Percentiles rank a stretch among this genome's conserved stretches.
These are phyloP conservation scores for Diarsia dahlii DNA, from an alignment of 2,888 invertebrate species.

Conservation along the genomic window DNA sequence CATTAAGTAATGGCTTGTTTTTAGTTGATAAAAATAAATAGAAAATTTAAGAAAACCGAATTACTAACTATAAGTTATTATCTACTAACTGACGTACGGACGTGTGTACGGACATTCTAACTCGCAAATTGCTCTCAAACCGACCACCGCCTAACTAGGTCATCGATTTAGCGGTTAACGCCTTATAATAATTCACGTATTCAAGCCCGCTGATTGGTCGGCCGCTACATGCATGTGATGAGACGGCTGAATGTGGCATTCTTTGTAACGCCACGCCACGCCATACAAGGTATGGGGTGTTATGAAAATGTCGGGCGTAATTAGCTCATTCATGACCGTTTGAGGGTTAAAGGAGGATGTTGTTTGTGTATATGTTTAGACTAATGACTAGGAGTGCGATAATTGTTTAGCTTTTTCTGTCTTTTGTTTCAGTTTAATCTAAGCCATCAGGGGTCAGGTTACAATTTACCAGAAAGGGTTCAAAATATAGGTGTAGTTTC, in stretches of 20 bases:
- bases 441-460: not conserved
- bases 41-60: too few species aligned
- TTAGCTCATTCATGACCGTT: constrained; percentile 48
- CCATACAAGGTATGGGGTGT: constrained; percentile 30
- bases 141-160: constrained; percentile 64
- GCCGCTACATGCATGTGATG: constrained; percentile 53
- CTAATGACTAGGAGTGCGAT: constrained; percentile 15
- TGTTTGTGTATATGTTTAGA: constrained; percentile 35
- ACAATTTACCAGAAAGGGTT: not conserved
- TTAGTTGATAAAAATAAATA: too few species aligned
- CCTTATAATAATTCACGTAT: constrained; percentile 76
- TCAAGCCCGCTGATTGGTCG: constrained; percentile 67
- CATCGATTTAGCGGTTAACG: constrained; percentile 77
- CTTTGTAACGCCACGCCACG: constrained; percentile 38
- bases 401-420: constrained; percentile 33
- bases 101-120: too few species aligned
- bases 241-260: constrained; percentile 44
- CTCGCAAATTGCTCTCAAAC: constrained; percentile 41
- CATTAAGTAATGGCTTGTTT: too few species aligned
- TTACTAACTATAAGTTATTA: too few species aligned
- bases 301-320: constrained; percentile 49
- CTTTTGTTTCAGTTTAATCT: constrained; percentile 27
- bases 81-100: too few species aligned
- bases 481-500: not conserved
- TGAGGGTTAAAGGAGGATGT: constrained; percentile 37